phyloP scores from a whole-genome alignment of 2,113 vertebrate species.

The Tetrao urogallus region DNA sequence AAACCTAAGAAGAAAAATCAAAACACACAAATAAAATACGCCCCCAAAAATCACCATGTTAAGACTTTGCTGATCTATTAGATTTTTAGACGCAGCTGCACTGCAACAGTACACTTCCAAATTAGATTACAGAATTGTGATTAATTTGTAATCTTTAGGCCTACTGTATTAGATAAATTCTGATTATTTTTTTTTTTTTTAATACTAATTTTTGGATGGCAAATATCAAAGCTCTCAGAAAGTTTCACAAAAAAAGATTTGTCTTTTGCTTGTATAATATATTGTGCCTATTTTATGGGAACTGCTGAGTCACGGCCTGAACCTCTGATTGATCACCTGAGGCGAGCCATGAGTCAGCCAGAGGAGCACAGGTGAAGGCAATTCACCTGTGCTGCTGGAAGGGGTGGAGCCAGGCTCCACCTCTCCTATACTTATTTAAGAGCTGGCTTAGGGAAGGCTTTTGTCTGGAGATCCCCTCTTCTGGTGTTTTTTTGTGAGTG shows the following conservation, averaged over 20 bases:
- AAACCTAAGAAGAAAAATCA: not conserved
- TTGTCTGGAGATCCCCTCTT: too few species aligned
- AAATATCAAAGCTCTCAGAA: constrained; percentile 32
- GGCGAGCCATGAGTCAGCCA: too few species aligned
- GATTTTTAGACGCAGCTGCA: not conserved
- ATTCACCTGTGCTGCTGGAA: too few species aligned
- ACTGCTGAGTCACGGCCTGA: too few species aligned
- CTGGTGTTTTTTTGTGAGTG: too few species aligned
- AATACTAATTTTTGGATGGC: not conserved
- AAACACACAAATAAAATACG: not conserved
- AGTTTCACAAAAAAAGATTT: constrained; percentile 5
- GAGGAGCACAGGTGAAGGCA: too few species aligned
- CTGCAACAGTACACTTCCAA: not conserved
- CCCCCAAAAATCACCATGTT: not conserved
- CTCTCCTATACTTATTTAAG: too few species aligned
- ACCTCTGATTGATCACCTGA: too few species aligned
- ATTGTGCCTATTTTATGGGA: not conserved
- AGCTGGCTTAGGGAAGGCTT: too few species aligned
- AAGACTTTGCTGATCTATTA: not conserved
- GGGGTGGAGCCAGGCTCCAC: too few species aligned
- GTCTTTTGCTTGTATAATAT: not conserved
- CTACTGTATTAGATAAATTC: constrained; percentile 5
- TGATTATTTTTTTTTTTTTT: not conserved
- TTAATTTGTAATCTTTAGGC: constrained; percentile 27
- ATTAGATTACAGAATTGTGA: constrained; percentile 10